Conservation (phyloP, 2,888 invertebrate genomes). For the Magallana nippona region DNA sequence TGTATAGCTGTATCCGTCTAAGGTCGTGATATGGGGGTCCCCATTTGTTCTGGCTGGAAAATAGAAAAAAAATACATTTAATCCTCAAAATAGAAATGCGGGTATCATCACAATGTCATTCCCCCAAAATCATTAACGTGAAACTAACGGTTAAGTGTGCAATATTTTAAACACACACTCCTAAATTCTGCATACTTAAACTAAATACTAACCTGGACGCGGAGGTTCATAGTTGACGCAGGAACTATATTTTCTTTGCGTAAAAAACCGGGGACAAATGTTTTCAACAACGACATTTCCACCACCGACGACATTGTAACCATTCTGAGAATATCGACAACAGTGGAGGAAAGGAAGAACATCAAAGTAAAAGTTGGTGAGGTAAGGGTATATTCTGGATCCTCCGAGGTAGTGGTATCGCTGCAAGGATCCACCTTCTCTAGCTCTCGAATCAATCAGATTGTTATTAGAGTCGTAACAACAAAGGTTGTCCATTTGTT, state of each 20-base stretch:
- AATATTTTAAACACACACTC: no score
- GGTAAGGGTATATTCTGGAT: constrained; percentile 8
- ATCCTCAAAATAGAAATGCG: no score
- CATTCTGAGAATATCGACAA: constrained; percentile 32
- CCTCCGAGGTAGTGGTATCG: constrained; percentile 43
- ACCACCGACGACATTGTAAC: background rate
- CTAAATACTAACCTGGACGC: background rate
- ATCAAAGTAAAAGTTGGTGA: constrained; percentile 43
- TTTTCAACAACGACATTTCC: background rate
- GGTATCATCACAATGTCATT: no score
- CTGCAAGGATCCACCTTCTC: constrained; percentile 26
- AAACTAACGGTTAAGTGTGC: no score
- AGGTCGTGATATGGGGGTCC: constrained; percentile 36
- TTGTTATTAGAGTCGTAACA: constrained; percentile 28
- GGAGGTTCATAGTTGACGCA: constrained; percentile 35
- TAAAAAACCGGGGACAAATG: constrained; percentile 1
- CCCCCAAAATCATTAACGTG: no score
- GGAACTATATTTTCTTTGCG: constrained; percentile 3
- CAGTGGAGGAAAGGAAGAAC: constrained; percentile 39
- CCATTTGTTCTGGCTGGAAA: constrained; percentile 20
- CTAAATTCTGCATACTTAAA: no score
- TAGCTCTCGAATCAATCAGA: constrained; percentile 31
- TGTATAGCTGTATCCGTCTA: constrained; percentile 39
- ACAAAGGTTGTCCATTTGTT: constrained; percentile 33
- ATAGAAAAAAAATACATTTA: no score